phyloP scores from a whole-genome alignment of 2,797 vertebrate species.

The Podarcis lilfordi region DNA sequence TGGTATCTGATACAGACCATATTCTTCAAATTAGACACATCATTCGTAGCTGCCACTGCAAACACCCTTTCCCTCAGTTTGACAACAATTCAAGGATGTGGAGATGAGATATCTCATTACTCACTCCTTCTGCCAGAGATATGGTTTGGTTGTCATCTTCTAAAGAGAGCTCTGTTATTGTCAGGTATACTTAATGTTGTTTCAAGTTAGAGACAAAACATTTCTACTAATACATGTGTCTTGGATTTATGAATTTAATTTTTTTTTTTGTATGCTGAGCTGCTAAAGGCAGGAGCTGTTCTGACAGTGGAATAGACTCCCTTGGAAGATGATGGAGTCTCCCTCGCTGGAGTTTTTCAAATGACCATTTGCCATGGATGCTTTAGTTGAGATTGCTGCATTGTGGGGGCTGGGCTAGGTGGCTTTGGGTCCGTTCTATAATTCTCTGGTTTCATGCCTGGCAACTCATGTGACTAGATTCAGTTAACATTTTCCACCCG shows the following conservation, averaged over 20 bases:
- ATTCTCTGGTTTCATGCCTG: conserved; percentile 17
- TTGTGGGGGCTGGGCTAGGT: no score
- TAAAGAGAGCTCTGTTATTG: neutral
- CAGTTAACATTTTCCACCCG: conserved; percentile 39
- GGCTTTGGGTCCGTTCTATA: neutral
- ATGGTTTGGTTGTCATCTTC: neutral
- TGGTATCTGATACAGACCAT: no score
- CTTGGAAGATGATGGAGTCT: no score
- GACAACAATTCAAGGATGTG: neutral
- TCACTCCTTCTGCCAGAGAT: neutral
- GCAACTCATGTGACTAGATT: conserved; percentile 47
- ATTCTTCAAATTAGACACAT: no score
- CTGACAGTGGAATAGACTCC: no score
- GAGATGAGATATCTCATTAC: neutral
- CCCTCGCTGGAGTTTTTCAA: no score
- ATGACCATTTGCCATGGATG: no score
- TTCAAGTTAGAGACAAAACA: neutral
- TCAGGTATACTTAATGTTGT: neutral
- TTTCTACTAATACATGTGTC: neutral
- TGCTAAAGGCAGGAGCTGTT: no score
- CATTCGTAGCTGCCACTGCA: neutral
- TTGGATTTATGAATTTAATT: neutral
- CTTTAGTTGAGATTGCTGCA: no score
- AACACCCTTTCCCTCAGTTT: neutral
- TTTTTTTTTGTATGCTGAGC: no score